phyloP scores from a whole-genome alignment of 2,888 invertebrate species.

The Hydropsyche betteni region DNA sequence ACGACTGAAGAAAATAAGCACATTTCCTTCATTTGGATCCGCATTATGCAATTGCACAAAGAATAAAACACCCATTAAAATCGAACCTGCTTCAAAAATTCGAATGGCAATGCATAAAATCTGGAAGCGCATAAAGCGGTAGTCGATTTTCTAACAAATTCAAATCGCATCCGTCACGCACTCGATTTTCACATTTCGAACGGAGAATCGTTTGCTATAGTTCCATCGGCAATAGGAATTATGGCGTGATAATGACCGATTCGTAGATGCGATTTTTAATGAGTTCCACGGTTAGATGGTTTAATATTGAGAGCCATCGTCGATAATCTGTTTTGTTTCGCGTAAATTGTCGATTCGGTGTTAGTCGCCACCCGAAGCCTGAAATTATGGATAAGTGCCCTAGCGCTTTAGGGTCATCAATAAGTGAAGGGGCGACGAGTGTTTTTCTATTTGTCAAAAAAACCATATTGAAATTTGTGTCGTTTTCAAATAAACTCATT shows the following conservation, averaged over 20 bases:
- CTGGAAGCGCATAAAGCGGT: too few relatives aligned
- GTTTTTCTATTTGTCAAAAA: neutral
- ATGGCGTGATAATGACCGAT: conserved; percentile 19
- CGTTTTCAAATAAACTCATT: too few relatives aligned
- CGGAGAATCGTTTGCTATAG: neutral
- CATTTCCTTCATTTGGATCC: too few relatives aligned
- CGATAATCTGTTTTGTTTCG: conserved; percentile 47
- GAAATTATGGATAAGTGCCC: conserved; percentile 45
- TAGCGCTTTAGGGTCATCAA: conserved; percentile 42
- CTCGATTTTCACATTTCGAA: neutral
- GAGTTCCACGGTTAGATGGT: neutral
- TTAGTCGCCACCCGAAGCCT: conserved; percentile 28
- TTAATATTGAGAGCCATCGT: conserved; percentile 34
- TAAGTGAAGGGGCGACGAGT: neutral
- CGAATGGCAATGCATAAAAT: too few relatives aligned
- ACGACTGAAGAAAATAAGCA: too few relatives aligned
- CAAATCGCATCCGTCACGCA: conserved; percentile 10
- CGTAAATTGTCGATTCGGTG: conserved; percentile 44
- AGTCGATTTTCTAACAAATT: conserved; percentile 1
- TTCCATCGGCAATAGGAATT: neutral
- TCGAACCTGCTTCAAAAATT: too few relatives aligned
- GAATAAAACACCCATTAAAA: too few relatives aligned
- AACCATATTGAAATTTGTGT: too few relatives aligned
- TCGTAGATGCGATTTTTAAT: neutral
- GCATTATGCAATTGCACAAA: too few relatives aligned